A percentile compares a stretch with the other conserved stretches of the same genome.
These are phyloP conservation scores for Pectinophora gossypiella DNA, from an alignment of 1,140 invertebrate species.

Conservation along the genomic window DNA sequence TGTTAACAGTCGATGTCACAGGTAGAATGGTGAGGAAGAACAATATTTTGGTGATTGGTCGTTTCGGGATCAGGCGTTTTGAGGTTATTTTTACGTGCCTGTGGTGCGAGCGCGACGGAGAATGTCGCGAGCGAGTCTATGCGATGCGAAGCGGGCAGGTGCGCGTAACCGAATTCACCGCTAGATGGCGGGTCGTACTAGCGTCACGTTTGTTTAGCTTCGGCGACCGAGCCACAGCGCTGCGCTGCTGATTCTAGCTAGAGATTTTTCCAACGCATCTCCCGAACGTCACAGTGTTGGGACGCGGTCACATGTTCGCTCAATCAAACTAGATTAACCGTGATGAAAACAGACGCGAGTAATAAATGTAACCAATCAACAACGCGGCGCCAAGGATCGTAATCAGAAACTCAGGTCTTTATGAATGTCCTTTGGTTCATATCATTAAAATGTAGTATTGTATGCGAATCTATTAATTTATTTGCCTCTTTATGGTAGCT, in stretches of 20 bases:
- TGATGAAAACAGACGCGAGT: no score
- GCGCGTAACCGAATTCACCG: conserved; percentile 29
- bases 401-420: no score
- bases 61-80: conserved; percentile 49
- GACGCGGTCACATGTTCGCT: conserved; percentile 33
- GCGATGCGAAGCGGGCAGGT: conserved; percentile 46
- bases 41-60: conserved; percentile 55
- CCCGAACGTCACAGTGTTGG: conserved; percentile 46
- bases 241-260: conserved; percentile 64
- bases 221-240: conserved; percentile 63
- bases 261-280: conserved; percentile 68
- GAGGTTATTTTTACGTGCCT: conserved; percentile 72
- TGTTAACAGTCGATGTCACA: conserved; percentile 40
- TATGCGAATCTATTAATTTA: no score
- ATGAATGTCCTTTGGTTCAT: no score
- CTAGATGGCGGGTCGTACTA: conserved; percentile 48
- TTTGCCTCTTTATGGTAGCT: no score
- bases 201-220: conserved; percentile 56
- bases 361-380: no score
- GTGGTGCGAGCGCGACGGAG: conserved; percentile 64
- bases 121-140: conserved; percentile 42
- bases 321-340: neutral
- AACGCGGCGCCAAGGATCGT: no score
- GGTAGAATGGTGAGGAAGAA: conserved; percentile 34
- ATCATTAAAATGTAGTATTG: no score